These are phyloP conservation scores for Odontesthes bonariensis DNA, from an alignment of 2,113 vertebrate genomes.

Conservation along the genomic window DNA sequence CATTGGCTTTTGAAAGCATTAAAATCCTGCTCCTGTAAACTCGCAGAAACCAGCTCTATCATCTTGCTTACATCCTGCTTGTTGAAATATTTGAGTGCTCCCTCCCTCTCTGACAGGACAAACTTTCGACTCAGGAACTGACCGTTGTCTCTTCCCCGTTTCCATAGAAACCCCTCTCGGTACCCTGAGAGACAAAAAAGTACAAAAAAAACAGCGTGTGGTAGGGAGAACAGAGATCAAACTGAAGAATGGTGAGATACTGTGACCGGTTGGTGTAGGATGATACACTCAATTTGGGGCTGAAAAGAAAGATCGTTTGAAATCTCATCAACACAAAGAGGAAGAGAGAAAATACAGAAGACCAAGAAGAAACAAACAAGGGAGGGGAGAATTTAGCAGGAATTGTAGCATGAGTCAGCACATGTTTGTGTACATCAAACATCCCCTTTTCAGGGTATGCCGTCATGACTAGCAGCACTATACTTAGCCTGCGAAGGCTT, in stretches of 20 bases:
- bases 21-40: not conserved
- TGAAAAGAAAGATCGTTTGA: constrained; percentile 38
- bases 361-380: constrained; percentile 19
- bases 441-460: constrained; percentile 33
- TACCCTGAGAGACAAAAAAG: constrained; percentile 83
- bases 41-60: not conserved
- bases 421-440: constrained; percentile 3
- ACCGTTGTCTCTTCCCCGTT: constrained; percentile 94
- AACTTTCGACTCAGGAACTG: constrained; percentile 96
- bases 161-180: constrained; percentile 96
- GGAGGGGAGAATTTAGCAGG: not conserved
- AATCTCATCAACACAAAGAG: constrained; percentile 10
- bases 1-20: not conserved
- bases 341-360: constrained; percentile 1
- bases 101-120: constrained; percentile 92
- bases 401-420: constrained; percentile 37
- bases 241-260: constrained; percentile 13
- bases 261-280: constrained; percentile 26
- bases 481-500: constrained; percentile 38
- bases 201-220: not conserved
- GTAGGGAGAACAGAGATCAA: constrained; percentile 17
- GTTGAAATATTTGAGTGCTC: constrained; percentile 96
- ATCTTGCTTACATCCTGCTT: constrained; percentile 89
- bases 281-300: constrained; percentile 4
- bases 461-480: constrained; percentile 34